phyloP scores from a whole-genome alignment of 2,113 vertebrate species.

The Isurus oxyrinchus region DNA sequence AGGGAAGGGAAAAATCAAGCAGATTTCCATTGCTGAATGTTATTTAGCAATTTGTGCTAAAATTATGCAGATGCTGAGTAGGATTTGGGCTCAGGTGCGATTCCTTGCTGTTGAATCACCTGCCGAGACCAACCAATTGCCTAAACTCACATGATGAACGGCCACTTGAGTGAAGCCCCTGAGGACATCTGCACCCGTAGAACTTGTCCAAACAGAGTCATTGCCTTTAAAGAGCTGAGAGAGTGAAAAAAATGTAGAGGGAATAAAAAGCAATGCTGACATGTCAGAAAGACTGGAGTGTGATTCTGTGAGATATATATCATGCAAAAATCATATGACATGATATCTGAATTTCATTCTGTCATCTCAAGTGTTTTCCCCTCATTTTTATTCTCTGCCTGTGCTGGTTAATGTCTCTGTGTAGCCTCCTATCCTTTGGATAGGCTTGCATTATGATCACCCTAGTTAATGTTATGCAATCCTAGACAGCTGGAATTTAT shows the following conservation, averaged over 20 bases:
- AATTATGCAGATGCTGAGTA: neutral
- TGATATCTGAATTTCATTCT: neutral
- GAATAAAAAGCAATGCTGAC: neutral
- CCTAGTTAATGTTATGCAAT: neutral
- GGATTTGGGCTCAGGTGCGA: neutral
- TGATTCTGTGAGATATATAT: neutral
- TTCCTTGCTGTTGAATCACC: neutral
- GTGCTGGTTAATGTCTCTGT: neutral
- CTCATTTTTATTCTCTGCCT: neutral
- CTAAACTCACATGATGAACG: neutral
- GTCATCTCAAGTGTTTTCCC: neutral
- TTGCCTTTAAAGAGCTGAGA: neutral
- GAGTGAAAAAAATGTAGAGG: neutral
- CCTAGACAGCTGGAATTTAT: neutral
- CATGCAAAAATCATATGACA: neutral
- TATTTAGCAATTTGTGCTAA: neutral
- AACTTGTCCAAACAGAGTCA: neutral
- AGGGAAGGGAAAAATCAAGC: neutral
- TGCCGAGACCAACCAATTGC: neutral
- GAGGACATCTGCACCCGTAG: neutral
- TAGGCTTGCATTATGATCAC: neutral
- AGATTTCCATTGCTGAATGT: neutral
- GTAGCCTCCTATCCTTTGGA: neutral
- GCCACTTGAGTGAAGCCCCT: neutral
- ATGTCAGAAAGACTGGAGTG: neutral